Evolutionary conservation across 2,888 invertebrate genomes (phyloP).

Genomic region (Eupithecia abbreviata): DNA sequence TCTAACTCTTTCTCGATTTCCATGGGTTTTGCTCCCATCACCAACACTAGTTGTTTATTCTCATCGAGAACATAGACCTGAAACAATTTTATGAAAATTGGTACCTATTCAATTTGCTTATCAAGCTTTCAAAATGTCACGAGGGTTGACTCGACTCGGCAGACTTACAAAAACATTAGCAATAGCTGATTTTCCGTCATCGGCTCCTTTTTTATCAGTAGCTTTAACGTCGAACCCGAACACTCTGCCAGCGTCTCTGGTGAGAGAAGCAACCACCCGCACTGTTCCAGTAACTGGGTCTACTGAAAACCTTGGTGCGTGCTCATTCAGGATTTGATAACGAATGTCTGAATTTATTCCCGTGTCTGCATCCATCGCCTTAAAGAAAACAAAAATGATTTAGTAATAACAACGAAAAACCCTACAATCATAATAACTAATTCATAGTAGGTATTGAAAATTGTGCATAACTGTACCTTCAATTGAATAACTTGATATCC

Average conservation of each 20-base stretch:
- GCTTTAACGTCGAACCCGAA: constrained; percentile 95
- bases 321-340: constrained; percentile 91
- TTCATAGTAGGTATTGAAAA: neutral
- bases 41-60: constrained; percentile 90
- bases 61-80: constrained; percentile 93
- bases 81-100: constrained; percentile 27
- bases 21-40: constrained; percentile 89
- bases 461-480: constrained; percentile 74
- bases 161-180: constrained; percentile 92
- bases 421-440: neutral
- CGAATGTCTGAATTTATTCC: constrained; percentile 91
- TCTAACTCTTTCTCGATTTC: constrained; percentile 89
- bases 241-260: constrained; percentile 88
- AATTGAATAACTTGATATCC: constrained; percentile 91
- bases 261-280: constrained; percentile 87
- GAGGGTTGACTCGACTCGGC: neutral
- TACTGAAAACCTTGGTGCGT: constrained; percentile 89
- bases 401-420: neutral
- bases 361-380: constrained; percentile 90
- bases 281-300: constrained; percentile 91
- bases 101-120: neutral
- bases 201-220: constrained; percentile 90
- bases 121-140: neutral
- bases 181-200: constrained; percentile 92
- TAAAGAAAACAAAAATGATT: neutral